phyloP scores from a whole-genome alignment of 2,888 invertebrate species.

The Acleris holmiana region DNA sequence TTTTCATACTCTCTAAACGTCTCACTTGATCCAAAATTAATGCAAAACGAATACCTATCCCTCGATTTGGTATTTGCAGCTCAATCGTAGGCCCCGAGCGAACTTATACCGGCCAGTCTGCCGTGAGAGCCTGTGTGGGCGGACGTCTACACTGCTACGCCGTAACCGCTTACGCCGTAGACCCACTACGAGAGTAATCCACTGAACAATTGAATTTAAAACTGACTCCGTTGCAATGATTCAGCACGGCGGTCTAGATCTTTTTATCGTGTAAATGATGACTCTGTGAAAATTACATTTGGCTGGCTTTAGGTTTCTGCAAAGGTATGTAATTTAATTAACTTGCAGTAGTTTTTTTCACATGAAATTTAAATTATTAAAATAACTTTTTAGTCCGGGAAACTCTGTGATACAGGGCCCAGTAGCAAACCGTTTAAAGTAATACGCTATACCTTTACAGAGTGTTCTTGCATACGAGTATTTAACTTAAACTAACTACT shows the following conservation, averaged over 20 bases:
- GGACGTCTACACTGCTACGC: conserved; percentile 66
- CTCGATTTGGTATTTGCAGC: conserved; percentile 23
- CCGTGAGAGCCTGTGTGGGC: conserved; percentile 51
- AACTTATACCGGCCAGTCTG: conserved; percentile 52
- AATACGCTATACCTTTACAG: too few species aligned
- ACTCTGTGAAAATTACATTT: conserved; percentile 18
- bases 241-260: conserved; percentile 24
- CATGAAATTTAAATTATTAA: too few species aligned
- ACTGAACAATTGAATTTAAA: conserved; percentile 47
- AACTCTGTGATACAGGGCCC: too few species aligned
- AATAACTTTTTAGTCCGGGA: too few species aligned
- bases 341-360: too few species aligned
- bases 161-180: conserved; percentile 44
- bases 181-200: conserved; percentile 44
- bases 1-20: conserved; percentile 28
- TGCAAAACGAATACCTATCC: conserved; percentile 33
- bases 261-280: conserved; percentile 11
- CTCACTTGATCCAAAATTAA: conserved; percentile 29
- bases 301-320: conserved; percentile 1
- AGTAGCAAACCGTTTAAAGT: too few species aligned
- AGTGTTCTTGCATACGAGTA: too few species aligned
- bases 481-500: too few species aligned
- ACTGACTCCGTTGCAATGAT: conserved; percentile 40
- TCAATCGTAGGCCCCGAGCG: conserved; percentile 27
- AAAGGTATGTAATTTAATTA: conserved; percentile 3